Conservation (phyloP, 2,888 invertebrate species). For the Perdita meconis region DNA sequence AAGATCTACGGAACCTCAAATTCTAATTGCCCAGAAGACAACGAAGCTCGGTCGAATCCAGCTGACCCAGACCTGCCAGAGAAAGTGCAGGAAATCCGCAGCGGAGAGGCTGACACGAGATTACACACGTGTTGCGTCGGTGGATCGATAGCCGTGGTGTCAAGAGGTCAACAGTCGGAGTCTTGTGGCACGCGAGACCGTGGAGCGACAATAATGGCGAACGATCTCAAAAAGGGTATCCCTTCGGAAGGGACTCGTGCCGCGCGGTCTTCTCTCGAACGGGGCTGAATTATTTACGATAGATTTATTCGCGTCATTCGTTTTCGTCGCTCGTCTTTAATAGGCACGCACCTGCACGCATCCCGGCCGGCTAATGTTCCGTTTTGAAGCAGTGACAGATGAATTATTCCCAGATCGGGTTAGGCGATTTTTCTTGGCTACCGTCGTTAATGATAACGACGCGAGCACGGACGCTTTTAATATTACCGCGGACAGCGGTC, state of each 20-base stretch:
- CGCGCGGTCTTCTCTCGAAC: background rate
- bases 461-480: constrained; percentile 36
- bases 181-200: background rate
- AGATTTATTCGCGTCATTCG: constrained; percentile 47
- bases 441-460: constrained; percentile 47
- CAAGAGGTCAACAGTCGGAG: constrained; percentile 27
- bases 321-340: constrained; percentile 45
- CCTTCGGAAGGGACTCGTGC: background rate
- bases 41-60: background rate
- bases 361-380: constrained; percentile 22
- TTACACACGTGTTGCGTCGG: background rate
- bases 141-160: constrained; percentile 11
- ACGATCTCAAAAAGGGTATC: constrained; percentile 19
- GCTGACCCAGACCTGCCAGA: background rate
- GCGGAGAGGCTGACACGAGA: background rate
- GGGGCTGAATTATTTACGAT: constrained; percentile 40
- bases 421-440: constrained; percentile 49
- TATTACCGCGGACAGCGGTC: constrained; percentile 30
- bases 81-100: constrained; percentile 15
- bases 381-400: constrained; percentile 49
- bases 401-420: constrained; percentile 59
- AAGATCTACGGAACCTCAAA: background rate
- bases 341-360: constrained; percentile 49
- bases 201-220: constrained; percentile 36
- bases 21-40: constrained; percentile 10